phyloP scores from a whole-genome alignment of 1,140 invertebrate genomes.

The Achroia grisella region DNA sequence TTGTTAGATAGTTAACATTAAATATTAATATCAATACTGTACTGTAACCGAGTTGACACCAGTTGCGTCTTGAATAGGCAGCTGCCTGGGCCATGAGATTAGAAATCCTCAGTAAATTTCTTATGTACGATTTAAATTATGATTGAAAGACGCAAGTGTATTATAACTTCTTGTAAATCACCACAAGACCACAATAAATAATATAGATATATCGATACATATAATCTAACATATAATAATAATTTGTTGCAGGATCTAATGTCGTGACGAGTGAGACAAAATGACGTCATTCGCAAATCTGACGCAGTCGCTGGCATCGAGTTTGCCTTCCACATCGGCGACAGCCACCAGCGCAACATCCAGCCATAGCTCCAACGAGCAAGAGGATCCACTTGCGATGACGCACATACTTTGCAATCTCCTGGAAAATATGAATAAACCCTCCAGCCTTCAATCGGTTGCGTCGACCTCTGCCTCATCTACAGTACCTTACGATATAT shows the following conservation, averaged over 20 bases:
- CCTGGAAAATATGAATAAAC: conserved; percentile 58
- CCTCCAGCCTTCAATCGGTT: conserved; percentile 23
- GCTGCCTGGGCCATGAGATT: no score
- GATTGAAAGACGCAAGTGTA: no score
- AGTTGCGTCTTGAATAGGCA: no score
- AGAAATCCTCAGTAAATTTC: no score
- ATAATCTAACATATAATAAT: conserved; percentile 7
- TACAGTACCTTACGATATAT: conserved; percentile 49
- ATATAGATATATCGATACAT: no score
- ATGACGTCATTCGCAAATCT: conserved; percentile 61
- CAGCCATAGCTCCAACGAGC: conserved; percentile 28
- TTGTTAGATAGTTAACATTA: no score
- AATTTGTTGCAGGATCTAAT: conserved; percentile 54
- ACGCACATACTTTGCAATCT: conserved; percentile 62
- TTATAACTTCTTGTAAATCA: no score
- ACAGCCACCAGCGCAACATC: conserved; percentile 21
- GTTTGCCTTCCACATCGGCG: conserved; percentile 44
- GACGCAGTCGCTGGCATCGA: conserved; percentile 47
- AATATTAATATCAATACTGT: no score
- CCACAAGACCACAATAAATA: conserved; percentile 15
- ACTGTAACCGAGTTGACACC: no score
- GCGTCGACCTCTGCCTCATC: conserved; percentile 35
- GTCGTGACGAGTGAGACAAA: conserved; percentile 31
- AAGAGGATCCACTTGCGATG: conserved; percentile 51
- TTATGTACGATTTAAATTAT: no score